Evolutionary conservation across 2,888 invertebrate genomes (phyloP).

Genomic region (Bellardia pandia): DNA sequence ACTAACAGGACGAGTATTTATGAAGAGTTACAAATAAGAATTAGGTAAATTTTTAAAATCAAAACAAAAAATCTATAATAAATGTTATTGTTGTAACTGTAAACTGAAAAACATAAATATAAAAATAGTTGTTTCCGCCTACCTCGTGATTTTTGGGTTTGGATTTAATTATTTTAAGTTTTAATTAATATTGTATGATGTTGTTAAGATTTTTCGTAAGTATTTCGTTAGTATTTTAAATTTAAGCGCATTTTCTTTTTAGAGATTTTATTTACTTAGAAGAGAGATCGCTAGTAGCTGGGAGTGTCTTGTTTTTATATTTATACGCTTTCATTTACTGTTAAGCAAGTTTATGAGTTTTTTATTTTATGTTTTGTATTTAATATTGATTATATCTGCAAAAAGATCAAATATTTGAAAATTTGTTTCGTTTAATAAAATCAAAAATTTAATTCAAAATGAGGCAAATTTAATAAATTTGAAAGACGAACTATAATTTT

Average conservation of each 20-base stretch:
- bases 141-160: conserved; percentile 62
- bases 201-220: conserved; percentile 55
- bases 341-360: conserved; percentile 54
- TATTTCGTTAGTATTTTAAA: conserved; percentile 65
- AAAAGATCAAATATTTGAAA: conserved; percentile 80
- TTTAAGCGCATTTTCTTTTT: conserved; percentile 64
- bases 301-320: conserved; percentile 63
- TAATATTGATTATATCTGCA: conserved; percentile 82
- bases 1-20: conserved; percentile 13
- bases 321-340: conserved; percentile 62
- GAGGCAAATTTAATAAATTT: conserved; percentile 15
- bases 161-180: conserved; percentile 46
- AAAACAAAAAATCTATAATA: conserved; percentile 33
- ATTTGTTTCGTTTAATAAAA: conserved; percentile 68
- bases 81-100: conserved; percentile 5
- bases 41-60: background rate
- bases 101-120: conserved; percentile 52
- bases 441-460: conserved; percentile 45
- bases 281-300: conserved; percentile 70
- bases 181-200: conserved; percentile 58
- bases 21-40: conserved; percentile 6
- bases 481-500: background rate
- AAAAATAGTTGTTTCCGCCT: conserved; percentile 63
- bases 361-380: conserved; percentile 64
- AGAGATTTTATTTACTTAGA: conserved; percentile 67